Evolutionary conservation across 2,888 invertebrate species (phyloP), one percentile per base, ranked within the genome.

Genomic region (Cerastis leucographa): DNA sequence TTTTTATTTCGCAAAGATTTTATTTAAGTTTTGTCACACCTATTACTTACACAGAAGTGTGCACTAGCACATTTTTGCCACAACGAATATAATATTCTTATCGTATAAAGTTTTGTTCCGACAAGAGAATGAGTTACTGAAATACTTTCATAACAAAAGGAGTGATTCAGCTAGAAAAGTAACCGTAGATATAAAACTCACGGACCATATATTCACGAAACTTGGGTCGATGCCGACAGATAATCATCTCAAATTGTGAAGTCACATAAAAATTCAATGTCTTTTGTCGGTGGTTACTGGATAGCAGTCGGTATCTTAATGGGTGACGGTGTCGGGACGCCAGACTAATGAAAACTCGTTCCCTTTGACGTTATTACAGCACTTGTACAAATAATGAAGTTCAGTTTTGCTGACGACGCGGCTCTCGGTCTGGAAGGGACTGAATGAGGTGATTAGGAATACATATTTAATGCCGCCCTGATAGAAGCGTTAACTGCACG

Each of bases 341-440:
- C 80, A 72, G 83, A 80, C 80, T 87, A 83, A 89, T 87, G 89
- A 86, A 88, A 89, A 89, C 79, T 88, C 86, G 80, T 90, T 89
- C 87, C 74, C 82, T 80, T 72, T 74, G 80, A 81, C 77, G 78
- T 85, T 84, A 87, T 87, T 83, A 82, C 76, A 87, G 84, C 71
- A 84, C 81, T 84, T 85, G 78, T 73, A 82, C 86, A 86, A 89
- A 89, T 88, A 84, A 88, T 87, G 75, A 80, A 83, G 81, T 85
- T 76, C 84, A 69, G 54, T 78, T 78, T 73, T 70, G 79, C 82
- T 78, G 69, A 82, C 71, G 69, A 74, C 65, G 76, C 77, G 51
- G 62, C 56, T 42, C 59, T 67, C 76, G 42, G 70, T 61, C 59
- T 76, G 71, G 72, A 69, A 78, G 77, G 75, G 67, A 51, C 76